Base-by-base conservation (phyloP, 2,888 invertebrate genomes). In the Agrochola macilenta region DNA sequence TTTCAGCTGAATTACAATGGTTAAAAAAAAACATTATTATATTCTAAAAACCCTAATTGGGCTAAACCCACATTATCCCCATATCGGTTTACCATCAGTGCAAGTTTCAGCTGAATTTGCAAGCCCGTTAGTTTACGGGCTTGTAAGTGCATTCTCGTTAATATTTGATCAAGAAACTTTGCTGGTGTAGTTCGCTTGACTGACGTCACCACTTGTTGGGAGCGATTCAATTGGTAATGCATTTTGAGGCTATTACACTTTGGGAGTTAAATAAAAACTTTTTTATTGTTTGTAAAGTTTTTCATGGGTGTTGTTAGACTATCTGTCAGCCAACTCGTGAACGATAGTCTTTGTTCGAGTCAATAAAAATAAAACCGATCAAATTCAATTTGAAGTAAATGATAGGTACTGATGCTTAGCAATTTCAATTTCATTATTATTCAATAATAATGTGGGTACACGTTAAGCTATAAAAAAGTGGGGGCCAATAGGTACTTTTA, bases 151-250 rank as follows among this genome's bases (percentile, higher is more conserved):
- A 84, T 69, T 52, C 72, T 77, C 65, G 72, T 83, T 72, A 83
- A 85, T 83, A 83, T 78, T 82, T 74, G 64, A 85, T 63, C 52
- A 52, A 39, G 64, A 69, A 81, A 85, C 69, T 81, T 83, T 60
- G 60, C 74, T 39, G 61, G 35, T 60, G 54, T 30, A 49, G 54
- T 61, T 57, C 26, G 74, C 52, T 69, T 79, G 49, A 74, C n/a
- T 82, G 52, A 68, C 69, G 49, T 69, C 78, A 69, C 68, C 79
- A 74, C 74, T 83, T 83, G 74, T 82, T 81, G 64, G 54, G 0
- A 66, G 12, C 35, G 20, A 5, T 30, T 74, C 43, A 83, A 82
- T 82, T 30, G 57, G 49, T 74, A 69, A 78, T 69, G 49, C 64
- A 43, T 65, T 82, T 82, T 43, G 30, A 69, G n/a, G 60, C 57